Conservation (phyloP, 2,888 invertebrate genomes). For the Sphecodes monilicornis region DNA sequence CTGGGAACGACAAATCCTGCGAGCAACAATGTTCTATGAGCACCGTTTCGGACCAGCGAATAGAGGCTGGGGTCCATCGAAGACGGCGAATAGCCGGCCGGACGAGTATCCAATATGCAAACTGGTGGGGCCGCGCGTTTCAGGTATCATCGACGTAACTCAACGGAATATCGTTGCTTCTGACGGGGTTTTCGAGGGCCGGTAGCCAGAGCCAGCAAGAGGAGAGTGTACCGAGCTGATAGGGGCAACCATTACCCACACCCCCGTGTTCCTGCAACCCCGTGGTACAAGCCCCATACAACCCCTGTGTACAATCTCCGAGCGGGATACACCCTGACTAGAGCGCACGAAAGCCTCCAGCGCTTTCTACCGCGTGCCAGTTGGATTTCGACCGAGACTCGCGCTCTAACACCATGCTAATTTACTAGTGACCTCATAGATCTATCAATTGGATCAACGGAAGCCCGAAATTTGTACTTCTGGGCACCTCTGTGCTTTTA, state of each 20-base stretch:
- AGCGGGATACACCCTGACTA: conserved; percentile 51
- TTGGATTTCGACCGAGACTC: conserved; percentile 52
- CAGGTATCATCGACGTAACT: conserved; percentile 69
- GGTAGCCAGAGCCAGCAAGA: conserved; percentile 20
- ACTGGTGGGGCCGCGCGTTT: conserved; percentile 60
- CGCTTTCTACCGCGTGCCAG: conserved; percentile 60
- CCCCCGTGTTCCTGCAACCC: conserved; percentile 53
- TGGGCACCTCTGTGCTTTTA: background rate
- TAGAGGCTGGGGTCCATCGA: conserved; percentile 46
- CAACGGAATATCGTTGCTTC: conserved; percentile 67
- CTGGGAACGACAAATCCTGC: conserved; percentile 11
- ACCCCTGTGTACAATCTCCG: conserved; percentile 74
- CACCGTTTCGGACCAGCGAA: background rate
- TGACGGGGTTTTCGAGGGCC: conserved; percentile 54
- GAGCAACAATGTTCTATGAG: background rate
- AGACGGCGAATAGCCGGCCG: conserved; percentile 43
- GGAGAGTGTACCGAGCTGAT: conserved; percentile 77
- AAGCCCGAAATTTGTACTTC: background rate
- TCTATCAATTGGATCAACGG: background rate
- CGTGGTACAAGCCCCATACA: conserved; percentile 65
- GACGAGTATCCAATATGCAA: conserved; percentile 69
- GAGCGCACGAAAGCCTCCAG: conserved; percentile 47
- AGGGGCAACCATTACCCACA: conserved; percentile 72
- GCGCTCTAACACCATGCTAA: background rate
- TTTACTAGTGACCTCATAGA: background rate